These are phyloP conservation scores for Cossypha heuglini DNA, from an alignment of 2,797 vertebrate species.

Conservation along the genomic window DNA sequence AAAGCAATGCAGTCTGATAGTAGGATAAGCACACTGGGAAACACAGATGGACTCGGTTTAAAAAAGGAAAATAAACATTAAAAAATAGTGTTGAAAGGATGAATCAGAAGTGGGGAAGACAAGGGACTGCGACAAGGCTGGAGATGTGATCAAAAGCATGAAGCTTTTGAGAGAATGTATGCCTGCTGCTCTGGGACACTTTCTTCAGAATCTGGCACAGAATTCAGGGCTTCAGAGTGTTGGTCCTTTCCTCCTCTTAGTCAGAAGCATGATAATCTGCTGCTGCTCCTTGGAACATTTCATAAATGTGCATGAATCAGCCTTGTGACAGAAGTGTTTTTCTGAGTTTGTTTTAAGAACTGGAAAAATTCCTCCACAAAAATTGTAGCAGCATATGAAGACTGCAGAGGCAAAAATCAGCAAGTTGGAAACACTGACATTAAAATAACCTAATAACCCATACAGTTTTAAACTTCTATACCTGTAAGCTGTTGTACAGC, in stretches of 20 bases:
- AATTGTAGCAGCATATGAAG: neutral
- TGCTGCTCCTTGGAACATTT: neutral
- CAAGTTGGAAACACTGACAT: neutral
- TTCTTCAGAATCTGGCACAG: neutral
- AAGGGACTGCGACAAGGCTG: neutral
- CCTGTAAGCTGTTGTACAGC: neutral
- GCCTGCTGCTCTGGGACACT: neutral
- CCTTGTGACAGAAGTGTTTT: neutral
- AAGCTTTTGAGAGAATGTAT: neutral
- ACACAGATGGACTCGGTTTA: neutral
- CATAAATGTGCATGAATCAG: neutral
- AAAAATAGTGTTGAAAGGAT: neutral
- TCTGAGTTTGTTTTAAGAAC: conserved; percentile 1
- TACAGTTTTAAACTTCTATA: neutral
- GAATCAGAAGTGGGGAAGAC: neutral
- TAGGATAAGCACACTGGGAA: neutral
- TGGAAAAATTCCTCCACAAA: neutral
- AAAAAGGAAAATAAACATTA: neutral
- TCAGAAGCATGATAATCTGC: neutral
- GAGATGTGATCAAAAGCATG: neutral
- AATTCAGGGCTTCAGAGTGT: neutral
- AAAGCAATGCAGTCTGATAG: neutral
- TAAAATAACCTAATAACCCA: neutral
- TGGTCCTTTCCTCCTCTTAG: neutral
- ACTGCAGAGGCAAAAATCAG: neutral